Evolutionary conservation across 2,888 invertebrate genomes (phyloP).

Genomic region (Pammene aurita): DNA sequence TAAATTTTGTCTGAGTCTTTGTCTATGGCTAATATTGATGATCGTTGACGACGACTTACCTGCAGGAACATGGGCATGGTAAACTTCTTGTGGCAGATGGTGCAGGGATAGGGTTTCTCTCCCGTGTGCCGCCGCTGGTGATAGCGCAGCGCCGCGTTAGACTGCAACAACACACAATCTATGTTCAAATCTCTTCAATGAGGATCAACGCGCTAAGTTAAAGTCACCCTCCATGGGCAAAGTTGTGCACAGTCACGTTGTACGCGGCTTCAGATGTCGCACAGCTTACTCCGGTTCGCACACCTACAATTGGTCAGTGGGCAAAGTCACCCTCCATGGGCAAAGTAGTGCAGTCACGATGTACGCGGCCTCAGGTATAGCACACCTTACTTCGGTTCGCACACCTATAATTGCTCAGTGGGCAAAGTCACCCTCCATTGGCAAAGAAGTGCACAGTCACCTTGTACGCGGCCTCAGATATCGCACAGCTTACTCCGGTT

Average conservation of each 20-base stretch:
- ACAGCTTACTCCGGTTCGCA: conserved; percentile 31
- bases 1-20: too few relatives aligned
- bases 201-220: too few relatives aligned
- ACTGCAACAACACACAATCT: conserved; percentile 19
- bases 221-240: neutral
- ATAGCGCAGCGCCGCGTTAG: conserved; percentile 39
- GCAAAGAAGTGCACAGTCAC: too few relatives aligned
- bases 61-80: conserved; percentile 40
- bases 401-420: too few relatives aligned
- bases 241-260: conserved; percentile 20
- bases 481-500: too few relatives aligned
- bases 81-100: conserved; percentile 39
- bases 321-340: neutral
- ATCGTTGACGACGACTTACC: too few relatives aligned
- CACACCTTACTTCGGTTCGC: too few relatives aligned
- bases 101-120: conserved; percentile 42
- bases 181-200: neutral
- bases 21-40: neutral
- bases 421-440: too few relatives aligned
- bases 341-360: too few relatives aligned
- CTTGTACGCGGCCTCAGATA: too few relatives aligned
- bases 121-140: conserved; percentile 43
- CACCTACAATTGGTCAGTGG: neutral
- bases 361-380: too few relatives aligned
- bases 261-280: conserved; percentile 29